Evolutionary conservation across 2,113 vertebrate genomes (phyloP).

Genomic region (Antechinus flavipes): DNA sequence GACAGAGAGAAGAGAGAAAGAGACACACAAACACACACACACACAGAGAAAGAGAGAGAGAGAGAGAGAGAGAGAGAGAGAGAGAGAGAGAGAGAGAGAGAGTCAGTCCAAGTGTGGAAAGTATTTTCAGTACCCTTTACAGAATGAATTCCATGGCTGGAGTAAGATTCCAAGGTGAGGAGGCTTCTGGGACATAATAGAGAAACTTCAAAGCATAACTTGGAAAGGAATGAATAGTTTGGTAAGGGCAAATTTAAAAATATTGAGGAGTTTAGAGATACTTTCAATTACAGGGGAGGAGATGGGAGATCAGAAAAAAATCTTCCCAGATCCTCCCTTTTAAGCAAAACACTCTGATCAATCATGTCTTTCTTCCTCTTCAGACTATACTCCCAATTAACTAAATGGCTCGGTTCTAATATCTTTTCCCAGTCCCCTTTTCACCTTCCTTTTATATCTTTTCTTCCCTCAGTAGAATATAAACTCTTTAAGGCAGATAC

Average conservation of each 20-base stretch:
- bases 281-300: not conserved
- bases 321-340: not conserved
- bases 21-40: not conserved
- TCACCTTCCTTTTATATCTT: not conserved
- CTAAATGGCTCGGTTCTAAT: not conserved
- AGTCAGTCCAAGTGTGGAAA: too few relatives aligned
- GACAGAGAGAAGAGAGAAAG: too few relatives aligned
- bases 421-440: not conserved
- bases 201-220: not conserved
- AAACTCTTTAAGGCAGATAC: not conserved
- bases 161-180: too few relatives aligned
- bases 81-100: too few relatives aligned
- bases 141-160: too few relatives aligned
- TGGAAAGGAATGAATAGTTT: not conserved
- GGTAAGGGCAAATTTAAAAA: not conserved
- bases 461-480: not conserved
- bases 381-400: not conserved
- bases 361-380: not conserved
- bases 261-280: not conserved
- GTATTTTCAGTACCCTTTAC: too few relatives aligned
- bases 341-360: not conserved
- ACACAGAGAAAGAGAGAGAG: too few relatives aligned
- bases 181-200: too few relatives aligned
- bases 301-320: not conserved
- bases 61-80: not conserved